These are phyloP conservation scores for Morelia viridis DNA, from an alignment of 2,797 vertebrate species.

Conservation along the genomic window DNA sequence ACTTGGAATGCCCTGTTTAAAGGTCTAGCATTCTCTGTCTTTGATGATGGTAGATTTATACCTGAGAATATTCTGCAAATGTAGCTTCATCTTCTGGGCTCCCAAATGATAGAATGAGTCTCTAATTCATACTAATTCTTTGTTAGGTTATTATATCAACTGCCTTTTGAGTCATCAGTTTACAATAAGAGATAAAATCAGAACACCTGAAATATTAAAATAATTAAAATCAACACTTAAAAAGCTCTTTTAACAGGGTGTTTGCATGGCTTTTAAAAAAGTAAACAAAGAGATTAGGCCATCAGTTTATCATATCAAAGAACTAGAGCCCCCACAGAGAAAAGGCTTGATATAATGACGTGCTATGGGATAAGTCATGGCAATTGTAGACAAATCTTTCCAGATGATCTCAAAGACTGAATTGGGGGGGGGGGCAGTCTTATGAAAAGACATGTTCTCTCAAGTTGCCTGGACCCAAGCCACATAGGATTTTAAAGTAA, in stretches of 20 bases:
- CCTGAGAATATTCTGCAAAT: background rate
- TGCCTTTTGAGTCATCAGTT: background rate
- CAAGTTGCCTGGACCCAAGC: background rate
- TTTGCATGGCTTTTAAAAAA: background rate
- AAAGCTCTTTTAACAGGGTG: background rate
- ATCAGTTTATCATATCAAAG: background rate
- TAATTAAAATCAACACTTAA: background rate
- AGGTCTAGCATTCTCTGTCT: background rate
- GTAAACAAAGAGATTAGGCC: background rate
- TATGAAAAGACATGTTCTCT: background rate
- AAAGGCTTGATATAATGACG: background rate
- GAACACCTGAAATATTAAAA: background rate
- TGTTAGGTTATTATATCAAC: background rate
- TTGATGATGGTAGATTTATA: background rate
- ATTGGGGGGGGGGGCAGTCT: background rate
- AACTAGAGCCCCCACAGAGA: background rate
- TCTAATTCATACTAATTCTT: background rate
- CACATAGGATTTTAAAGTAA: background rate
- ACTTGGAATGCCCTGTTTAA: background rate
- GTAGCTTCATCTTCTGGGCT: background rate
- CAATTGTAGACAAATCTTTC: background rate
- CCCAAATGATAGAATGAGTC: background rate
- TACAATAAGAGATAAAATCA: background rate
- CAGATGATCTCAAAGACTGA: background rate
- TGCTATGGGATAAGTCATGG: background rate